Base-by-base conservation (phyloP, 2,113 vertebrate genomes). In the Cyphomyrus discorhynchus region DNA sequence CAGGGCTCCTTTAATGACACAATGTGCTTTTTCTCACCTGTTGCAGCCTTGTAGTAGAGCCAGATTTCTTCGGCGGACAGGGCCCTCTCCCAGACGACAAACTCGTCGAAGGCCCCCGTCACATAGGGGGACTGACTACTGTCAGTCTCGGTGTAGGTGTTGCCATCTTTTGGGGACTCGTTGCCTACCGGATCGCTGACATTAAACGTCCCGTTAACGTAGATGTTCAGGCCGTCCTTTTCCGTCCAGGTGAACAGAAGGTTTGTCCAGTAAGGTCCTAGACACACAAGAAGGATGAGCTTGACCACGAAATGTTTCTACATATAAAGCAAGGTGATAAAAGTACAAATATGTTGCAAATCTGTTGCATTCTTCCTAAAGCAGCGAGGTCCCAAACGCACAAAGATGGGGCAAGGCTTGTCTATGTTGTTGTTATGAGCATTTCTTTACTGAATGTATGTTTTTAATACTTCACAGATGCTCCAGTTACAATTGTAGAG, bases 51-150 rank as follows among this genome's bases (percentile, higher is more conserved):
- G 92, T 98, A 99, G 94, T 98, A 99, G 53, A 97, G 95, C 49
- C 90, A n/a, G 0, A 99, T 92, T 88, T 99, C 97, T 0, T 8
- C 50, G 0, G 97, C 93, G 0, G 95, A 95, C 49, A 99, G 97
- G 0, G 98, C 98, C 42, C 96, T 92, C 46, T 99, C 97, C 98
- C 98, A 99, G 92, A 99, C 97, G 91, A 98, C 93, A 88, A 99
- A 98, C 91, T 99, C 98, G 4, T 99, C 98, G 0, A 99, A 99
- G 0, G 96, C 96, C 0, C 97, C 96, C 0, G 95, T 97, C 53
- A 97, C 94, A 8, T 94, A 96, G 39, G 39, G 39, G 39, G 39
- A 3, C 24, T 87, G 93, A 21, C 92, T 92, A n/a, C 95, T 96
- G 89, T 93, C 95, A 0, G 95, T 93, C 3, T 96, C 97, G 0